Percentiles rank a stretch among this genome's conserved stretches.
Conservation (phyloP, 2,797 vertebrate species). For the Liparis tanakae region DNA sequence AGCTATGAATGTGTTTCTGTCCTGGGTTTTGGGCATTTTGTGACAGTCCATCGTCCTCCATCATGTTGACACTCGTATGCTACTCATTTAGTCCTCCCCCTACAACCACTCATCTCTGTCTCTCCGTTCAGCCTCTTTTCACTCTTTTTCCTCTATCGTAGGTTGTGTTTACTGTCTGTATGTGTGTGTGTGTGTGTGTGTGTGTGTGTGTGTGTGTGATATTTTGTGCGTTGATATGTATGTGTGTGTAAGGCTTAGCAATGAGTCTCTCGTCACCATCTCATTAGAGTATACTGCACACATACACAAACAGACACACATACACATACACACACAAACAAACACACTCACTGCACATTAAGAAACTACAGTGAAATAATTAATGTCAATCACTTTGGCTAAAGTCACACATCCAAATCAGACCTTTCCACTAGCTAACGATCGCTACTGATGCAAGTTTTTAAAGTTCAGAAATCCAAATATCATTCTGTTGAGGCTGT, state of each 20-base stretch:
- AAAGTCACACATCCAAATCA: constrained; percentile 43
- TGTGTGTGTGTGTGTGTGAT: no score
- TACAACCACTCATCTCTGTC: constrained; percentile 25
- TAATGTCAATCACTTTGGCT: constrained; percentile 10
- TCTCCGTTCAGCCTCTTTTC: constrained; percentile 24
- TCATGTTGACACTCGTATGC: constrained; percentile 41
- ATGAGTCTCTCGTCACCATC: constrained; percentile 50
- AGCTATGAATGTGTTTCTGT: neutral
- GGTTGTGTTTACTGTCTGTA: constrained; percentile 26
- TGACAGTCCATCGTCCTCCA: constrained; percentile 18
- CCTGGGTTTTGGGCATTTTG: constrained; percentile 5
- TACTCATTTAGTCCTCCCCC: constrained; percentile 24
- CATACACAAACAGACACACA: neutral
- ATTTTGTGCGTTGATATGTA: constrained; percentile 13
- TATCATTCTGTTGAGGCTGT: neutral
- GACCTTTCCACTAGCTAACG: constrained; percentile 30
- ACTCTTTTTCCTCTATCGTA: constrained; percentile 13
- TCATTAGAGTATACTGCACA: constrained; percentile 33
- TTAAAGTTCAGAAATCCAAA: constrained; percentile 26
- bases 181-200: constrained; percentile 19
- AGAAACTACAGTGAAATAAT: constrained; percentile 29
- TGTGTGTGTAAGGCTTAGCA: constrained; percentile 23
- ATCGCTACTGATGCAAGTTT: constrained; percentile 18
- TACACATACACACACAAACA: neutral
- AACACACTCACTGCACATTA: neutral